Evolutionary conservation across 1,140 invertebrate genomes (phyloP).

Genomic region (Cheumatopsyche charites): DNA sequence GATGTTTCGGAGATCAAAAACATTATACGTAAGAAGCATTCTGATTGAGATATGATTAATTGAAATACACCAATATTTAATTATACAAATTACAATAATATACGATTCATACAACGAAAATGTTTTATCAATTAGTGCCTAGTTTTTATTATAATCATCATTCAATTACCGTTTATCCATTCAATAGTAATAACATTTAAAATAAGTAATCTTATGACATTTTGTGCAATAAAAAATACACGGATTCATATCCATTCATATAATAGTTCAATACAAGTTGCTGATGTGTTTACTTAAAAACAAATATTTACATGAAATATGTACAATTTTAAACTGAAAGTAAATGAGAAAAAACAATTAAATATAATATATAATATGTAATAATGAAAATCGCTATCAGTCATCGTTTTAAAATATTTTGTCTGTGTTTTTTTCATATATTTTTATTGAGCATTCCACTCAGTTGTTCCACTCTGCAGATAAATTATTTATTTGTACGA

Average conservation of each 20-base stretch:
- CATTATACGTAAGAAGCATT: constrained; percentile 5
- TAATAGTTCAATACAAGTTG: background rate
- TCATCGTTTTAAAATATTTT: constrained; percentile 3
- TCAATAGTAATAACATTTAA: constrained; percentile 29
- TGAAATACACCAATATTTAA: constrained; percentile 16
- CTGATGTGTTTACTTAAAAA: constrained; percentile 2
- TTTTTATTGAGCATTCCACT: background rate
- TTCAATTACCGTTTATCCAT: constrained; percentile 1
- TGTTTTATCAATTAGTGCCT: background rate
- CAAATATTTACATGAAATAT: constrained; percentile 7
- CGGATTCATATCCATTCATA: constrained; percentile 6
- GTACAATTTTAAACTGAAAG: background rate
- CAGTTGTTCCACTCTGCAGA: no score
- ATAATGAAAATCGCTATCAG: constrained; percentile 29
- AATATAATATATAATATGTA: background rate
- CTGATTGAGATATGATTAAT: background rate
- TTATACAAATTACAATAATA: constrained; percentile 9
- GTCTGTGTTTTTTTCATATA: background rate
- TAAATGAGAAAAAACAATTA: background rate
- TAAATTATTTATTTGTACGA: no score
- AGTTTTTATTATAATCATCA: no score
- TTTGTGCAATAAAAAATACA: constrained; percentile 39
- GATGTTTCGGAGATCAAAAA: background rate
- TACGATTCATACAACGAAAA: background rate
- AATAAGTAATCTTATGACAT: constrained; percentile 31